Percentiles rank a stretch among this genome's conserved stretches.
Conservation (phyloP, 1,140 invertebrate species). For the Orchestia grillus region DNA sequence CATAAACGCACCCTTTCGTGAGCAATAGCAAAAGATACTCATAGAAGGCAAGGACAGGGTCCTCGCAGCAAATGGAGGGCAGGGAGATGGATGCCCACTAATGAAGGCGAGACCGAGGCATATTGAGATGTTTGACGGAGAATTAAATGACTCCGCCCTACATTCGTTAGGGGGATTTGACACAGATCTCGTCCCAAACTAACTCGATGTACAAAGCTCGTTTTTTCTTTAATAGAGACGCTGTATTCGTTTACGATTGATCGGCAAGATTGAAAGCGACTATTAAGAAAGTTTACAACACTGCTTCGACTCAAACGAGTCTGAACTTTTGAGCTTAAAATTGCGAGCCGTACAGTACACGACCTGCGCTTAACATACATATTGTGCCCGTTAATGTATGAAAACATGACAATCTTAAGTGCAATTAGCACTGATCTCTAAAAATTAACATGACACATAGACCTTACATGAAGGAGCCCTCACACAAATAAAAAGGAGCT, state of each 20-base stretch:
- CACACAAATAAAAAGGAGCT: not conserved
- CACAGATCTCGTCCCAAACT: not conserved
- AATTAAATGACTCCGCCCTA: slow-evolving; percentile 9
- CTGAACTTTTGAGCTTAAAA: not conserved
- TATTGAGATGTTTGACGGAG: slow-evolving; percentile 15
- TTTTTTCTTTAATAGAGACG: slow-evolving; percentile 6
- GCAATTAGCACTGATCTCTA: not conserved
- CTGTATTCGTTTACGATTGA: not conserved
- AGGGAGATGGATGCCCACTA: not conserved
- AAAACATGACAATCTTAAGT: not conserved
- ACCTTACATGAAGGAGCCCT: not conserved
- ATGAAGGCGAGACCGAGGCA: not conserved
- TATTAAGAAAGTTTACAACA: not conserved
- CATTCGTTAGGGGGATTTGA: not conserved
- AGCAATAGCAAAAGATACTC: not conserved
- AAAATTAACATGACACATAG: not conserved
- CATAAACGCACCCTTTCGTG: not conserved
- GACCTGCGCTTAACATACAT: no score
- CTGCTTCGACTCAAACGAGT: not conserved
- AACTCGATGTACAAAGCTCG: slow-evolving; percentile 17
- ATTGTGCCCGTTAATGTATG: not conserved
- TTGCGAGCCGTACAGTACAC: not conserved
- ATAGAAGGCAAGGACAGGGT: not conserved
- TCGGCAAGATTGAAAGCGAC: not conserved
- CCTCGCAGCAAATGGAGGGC: not conserved